Percentiles rank a stretch among this genome's conserved stretches.
These are phyloP conservation scores for Silurus aristotelis DNA, from an alignment of 2,797 vertebrate species.

Conservation along the genomic window DNA sequence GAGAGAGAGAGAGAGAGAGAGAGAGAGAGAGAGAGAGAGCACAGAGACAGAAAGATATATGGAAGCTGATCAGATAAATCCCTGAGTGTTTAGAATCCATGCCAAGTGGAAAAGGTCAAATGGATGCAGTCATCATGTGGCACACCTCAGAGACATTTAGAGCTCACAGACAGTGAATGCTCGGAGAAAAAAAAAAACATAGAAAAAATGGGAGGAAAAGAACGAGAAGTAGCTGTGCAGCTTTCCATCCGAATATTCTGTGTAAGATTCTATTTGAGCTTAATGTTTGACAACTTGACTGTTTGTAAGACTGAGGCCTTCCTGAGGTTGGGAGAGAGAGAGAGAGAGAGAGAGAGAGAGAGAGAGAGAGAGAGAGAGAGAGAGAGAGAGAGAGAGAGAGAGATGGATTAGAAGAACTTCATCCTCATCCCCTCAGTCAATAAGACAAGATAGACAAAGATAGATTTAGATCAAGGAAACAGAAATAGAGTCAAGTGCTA, in stretches of 20 bases:
- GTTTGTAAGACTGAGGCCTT: constrained; percentile 7
- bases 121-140: constrained; percentile 27
- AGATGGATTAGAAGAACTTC: not conserved
- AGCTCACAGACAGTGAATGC: constrained; percentile 22
- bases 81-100: constrained; percentile 36
- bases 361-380: constrained; percentile 14
- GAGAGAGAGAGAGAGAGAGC: not conserved
- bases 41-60: not conserved
- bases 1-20: constrained; percentile 10
- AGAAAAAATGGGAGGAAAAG: not conserved
- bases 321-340: not conserved
- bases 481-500: not conserved
- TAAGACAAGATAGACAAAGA: constrained; percentile 14
- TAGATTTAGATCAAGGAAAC: constrained; percentile 6
- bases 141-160: constrained; percentile 43
- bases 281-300: constrained; percentile 39
- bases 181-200: constrained; percentile 30
- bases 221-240: constrained; percentile 54
- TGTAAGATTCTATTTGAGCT: constrained; percentile 46
- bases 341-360: not conserved
- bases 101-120: constrained; percentile 51
- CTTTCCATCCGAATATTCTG: constrained; percentile 62
- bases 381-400: constrained; percentile 1
- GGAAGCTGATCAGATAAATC: constrained; percentile 48
- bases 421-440: not conserved